Percentiles rank a stretch among this genome's conserved stretches.
Conservation (phyloP, 2,797 vertebrate species). For the Sebastes variabilis region DNA sequence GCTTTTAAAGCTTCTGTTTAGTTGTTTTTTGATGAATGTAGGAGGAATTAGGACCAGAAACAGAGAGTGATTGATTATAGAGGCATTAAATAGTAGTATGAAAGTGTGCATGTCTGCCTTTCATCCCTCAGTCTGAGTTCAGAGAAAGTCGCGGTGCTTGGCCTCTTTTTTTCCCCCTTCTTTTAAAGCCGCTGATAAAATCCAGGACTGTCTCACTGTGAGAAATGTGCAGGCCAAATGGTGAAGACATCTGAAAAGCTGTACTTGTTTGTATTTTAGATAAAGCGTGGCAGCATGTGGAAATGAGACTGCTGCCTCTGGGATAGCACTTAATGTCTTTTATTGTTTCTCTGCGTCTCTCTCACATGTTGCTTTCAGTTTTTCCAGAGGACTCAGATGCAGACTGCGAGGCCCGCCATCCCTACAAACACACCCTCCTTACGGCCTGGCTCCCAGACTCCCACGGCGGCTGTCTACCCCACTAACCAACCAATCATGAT, state of each 20-base stretch:
- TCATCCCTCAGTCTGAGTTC: not conserved
- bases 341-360: conserved; percentile 30
- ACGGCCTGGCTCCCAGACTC: conserved; percentile 91
- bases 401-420: conserved; percentile 90
- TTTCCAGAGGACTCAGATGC: conserved; percentile 97
- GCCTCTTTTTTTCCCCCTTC: not conserved
- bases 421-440: conserved; percentile 91
- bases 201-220: conserved; percentile 1
- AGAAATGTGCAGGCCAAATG: conserved; percentile 19
- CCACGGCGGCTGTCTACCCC: conserved; percentile 90
- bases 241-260: conserved; percentile 2
- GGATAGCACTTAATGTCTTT: conserved; percentile 10
- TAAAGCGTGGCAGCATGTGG: conserved; percentile 13
- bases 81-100: not conserved
- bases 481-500: conserved; percentile 98
- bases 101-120: not conserved
- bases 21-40: not conserved
- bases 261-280: conserved; percentile 1
- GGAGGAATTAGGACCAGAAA: conserved; percentile 4
- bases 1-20: conserved; percentile 2
- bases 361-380: conserved; percentile 81
- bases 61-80: not conserved
- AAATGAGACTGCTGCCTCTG: conserved; percentile 8
- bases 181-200: conserved; percentile 12
- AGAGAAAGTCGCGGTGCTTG: not conserved